Evolutionary conservation across 2,888 invertebrate species (phyloP), one percentile per base, ranked within the genome.

Genomic region (Amphiduros pacificus): DNA sequence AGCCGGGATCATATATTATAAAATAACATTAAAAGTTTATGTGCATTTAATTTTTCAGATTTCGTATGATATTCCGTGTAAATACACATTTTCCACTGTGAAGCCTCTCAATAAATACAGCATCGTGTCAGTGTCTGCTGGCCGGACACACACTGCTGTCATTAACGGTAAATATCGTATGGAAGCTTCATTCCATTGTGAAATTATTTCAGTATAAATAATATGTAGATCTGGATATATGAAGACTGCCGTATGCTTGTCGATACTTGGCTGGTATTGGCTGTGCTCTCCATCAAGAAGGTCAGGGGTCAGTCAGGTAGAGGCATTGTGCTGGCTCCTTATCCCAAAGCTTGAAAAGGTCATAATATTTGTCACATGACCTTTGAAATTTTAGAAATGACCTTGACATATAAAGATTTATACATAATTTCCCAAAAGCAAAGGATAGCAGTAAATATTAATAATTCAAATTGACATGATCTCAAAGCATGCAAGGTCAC

Each of bases 51-150:
- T n/a, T n/a, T 56, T 54, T 31, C 66, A 80, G 78, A 69, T 77
- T 4, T 67, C 66, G 9, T 81, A 78, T 66, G 81, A 82, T 66
- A 77, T 79, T 56, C 80, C 78, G 24, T 79, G 75, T 66, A 74
- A 74, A 60, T 68, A 73, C 57, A 74, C 67, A 3, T 79, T 82
- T 60, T 71, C 73, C 27, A 70, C 78, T 2, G 79, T 82, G 20
- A 76, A 77, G 62, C 76, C 78, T 22, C 64, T 82, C 49, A 75
- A 71, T 56, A 73, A 75, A 50, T 70, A 73, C 52, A 66, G 72
- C 65, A 72, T 82, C 6, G 66, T 72, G 2, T 61, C 68, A 28
- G 73, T 82, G 29, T 73, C 78, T 56, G 66, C 78, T 40, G 81
- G 82, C 4, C 69, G 72, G 28, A 73, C 73, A 5, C 82, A 82